These are phyloP conservation scores for Chorisops tibialis DNA, from an alignment of 2,888 invertebrate species.

Conservation along the genomic window DNA sequence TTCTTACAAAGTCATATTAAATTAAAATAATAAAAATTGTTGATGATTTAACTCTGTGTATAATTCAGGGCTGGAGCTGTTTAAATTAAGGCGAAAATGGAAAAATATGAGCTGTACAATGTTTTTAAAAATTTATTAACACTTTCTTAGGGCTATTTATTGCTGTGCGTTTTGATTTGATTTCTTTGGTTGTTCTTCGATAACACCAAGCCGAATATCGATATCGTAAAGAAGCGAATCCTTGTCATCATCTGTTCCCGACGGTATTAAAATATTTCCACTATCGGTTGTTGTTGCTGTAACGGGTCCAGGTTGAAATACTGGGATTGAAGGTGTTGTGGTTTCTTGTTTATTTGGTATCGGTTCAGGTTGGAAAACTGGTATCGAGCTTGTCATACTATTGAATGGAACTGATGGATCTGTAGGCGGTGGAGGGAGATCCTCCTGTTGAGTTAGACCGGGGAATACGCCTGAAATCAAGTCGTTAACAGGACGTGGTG, in stretches of 20 bases:
- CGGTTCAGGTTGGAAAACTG: constrained; percentile 9
- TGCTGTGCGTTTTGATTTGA: background rate
- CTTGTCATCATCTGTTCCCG: background rate
- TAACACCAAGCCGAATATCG: constrained; percentile 13
- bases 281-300: background rate
- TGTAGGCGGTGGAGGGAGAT: background rate
- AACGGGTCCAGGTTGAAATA: constrained; percentile 4
- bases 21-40: no score
- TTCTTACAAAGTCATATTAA: no score
- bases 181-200: constrained; percentile 8
- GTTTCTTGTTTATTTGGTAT: no score
- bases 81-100: no score
- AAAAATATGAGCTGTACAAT: no score
- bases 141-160: no score
- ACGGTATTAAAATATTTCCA: background rate
- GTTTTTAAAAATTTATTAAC: no score
- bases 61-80: no score
- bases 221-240: constrained; percentile 7
- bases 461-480: background rate
- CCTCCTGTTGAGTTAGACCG: background rate
- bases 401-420: background rate
- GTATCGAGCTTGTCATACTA: background rate
- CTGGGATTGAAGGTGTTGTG: constrained; percentile 1
- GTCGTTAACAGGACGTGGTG: background rate
- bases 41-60: no score